Evolutionary conservation across 2,113 vertebrate genomes (phyloP).

Genomic region (Lampris incognitus): DNA sequence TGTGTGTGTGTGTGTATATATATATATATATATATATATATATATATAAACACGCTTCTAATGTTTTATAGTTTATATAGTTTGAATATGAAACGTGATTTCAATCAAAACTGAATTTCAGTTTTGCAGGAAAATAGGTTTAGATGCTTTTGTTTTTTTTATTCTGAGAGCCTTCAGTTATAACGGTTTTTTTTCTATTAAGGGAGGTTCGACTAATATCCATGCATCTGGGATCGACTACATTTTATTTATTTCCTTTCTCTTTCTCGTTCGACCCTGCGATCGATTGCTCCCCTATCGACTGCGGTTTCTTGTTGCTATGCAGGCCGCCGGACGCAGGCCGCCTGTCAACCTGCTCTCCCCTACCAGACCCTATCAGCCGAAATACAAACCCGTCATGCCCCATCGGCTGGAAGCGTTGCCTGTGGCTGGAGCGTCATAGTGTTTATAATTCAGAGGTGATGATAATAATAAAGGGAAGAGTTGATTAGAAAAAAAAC

Average conservation of each 20-base stretch:
- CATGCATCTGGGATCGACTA: slow-evolving; percentile 46
- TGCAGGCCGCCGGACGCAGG: slow-evolving; percentile 74
- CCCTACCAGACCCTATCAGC: background rate
- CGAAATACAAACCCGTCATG: background rate
- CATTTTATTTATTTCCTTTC: background rate
- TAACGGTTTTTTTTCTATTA: too few species aligned
- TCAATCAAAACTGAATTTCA: too few species aligned
- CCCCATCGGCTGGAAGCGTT: too few species aligned
- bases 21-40: too few species aligned
- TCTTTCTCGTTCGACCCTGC: background rate
- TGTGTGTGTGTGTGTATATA: too few species aligned
- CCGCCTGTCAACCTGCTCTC: slow-evolving; percentile 23
- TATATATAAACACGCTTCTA: too few species aligned
- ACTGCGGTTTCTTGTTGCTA: slow-evolving; percentile 83
- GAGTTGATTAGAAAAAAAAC: too few species aligned
- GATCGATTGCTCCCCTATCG: slow-evolving; percentile 76
- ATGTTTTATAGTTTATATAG: too few species aligned
- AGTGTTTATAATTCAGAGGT: too few species aligned
- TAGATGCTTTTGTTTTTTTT: background rate
- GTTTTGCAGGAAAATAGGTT: background rate
- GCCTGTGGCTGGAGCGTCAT: background rate
- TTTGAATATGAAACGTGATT: too few species aligned
- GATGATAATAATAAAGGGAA: too few species aligned
- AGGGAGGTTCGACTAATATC: slow-evolving; percentile 3
- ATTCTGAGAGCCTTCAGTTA: too few species aligned